Conservation (phyloP, 1,140 invertebrate species). For the Uloborus diversus region DNA sequence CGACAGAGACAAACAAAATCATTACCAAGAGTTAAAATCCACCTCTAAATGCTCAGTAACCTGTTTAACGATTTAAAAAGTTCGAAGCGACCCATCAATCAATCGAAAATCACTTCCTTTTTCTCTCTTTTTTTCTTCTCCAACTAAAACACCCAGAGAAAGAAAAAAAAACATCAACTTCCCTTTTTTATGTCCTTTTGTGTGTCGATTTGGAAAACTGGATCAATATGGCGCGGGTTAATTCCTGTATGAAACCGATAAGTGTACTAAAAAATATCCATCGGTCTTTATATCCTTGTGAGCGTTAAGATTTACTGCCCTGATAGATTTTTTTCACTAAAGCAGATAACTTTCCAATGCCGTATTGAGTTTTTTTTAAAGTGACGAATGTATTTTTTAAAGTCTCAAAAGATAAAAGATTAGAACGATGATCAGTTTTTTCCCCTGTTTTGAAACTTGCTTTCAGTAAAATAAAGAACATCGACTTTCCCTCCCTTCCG, state of each 20-base stretch:
- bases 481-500: neutral
- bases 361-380: neutral
- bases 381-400: slow-evolving; percentile 33
- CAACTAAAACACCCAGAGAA: neutral
- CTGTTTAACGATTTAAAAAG: neutral
- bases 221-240: slow-evolving; percentile 38
- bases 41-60: neutral
- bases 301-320: slow-evolving; percentile 31
- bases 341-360: slow-evolving; percentile 8
- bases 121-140: neutral
- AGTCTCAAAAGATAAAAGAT: slow-evolving; percentile 17
- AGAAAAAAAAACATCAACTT: neutral
- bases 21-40: too few species aligned
- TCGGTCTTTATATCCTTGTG: neutral
- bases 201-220: slow-evolving; percentile 9
- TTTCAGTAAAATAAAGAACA: neutral
- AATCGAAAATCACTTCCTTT: neutral
- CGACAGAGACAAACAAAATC: too few species aligned
- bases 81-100: neutral
- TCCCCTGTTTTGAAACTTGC: neutral
- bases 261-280: slow-evolving; percentile 4
- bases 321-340: slow-evolving; percentile 5
- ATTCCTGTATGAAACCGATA: slow-evolving; percentile 42
- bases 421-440: slow-evolving; percentile 15
- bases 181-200: neutral